Base-by-base conservation (phyloP, 1,140 invertebrate species). In the Aphelinus atriplicis region DNA sequence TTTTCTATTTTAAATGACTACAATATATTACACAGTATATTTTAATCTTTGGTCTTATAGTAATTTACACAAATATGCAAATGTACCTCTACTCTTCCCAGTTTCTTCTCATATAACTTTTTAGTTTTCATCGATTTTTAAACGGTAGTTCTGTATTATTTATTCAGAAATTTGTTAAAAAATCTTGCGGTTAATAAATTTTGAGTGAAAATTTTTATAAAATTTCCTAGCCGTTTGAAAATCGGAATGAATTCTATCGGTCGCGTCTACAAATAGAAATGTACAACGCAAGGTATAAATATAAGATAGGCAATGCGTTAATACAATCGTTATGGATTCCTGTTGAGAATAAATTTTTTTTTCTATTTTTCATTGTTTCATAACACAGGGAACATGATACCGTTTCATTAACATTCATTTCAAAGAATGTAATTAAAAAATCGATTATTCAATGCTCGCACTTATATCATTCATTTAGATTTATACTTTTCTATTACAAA, bases 11-110 rank as follows among this genome's bases (percentile, higher is more conserved):
- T 76, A 71, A 67, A 72, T 76, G 69, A 76, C 75, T 76, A 76
- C 64, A 76, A 76, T 76, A 76, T 76, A 76, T 76, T 76, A 76
- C 69, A 76, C 69, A 76, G 68, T 76, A 76, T 67, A 67, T 76
- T 72, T 76, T 76, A 76, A 76, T 76, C 75, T 76, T 76, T 76
- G 75, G 75, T 76, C 69, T 76, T 76, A 76, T 71, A 72, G 50
- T 72, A 71, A 76, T 76, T 76, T 72, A 76, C 75, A 76, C 75
- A 76, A 72, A 72, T 71, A 76, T 76, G 75, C 58, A 76, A 76
- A 71, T 71, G 71, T 72, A 67, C 46, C 47, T 67, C 69, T 76
- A 67, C 63, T 76, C 62, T 50, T 70, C 62, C 56, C 63, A 26
- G 64, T 68, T 26, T 57, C 43, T 67, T 65, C 56, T 57, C 7